These are phyloP conservation scores for Clarias fuscus DNA, from an alignment of 2,797 vertebrate species.

Conservation along the genomic window DNA sequence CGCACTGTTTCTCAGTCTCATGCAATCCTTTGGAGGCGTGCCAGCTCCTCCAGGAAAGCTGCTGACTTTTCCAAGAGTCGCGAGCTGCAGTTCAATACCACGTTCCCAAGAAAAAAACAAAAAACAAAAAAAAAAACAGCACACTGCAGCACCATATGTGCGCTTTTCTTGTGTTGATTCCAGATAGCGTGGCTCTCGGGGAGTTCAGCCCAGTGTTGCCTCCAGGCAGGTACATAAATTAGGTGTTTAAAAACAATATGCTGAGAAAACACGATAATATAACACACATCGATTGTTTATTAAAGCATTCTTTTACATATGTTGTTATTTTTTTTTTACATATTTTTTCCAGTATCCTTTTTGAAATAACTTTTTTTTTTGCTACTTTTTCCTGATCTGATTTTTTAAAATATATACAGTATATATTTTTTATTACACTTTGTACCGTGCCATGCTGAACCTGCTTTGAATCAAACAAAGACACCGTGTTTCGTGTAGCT, in stretches of 20 bases:
- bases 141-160: not conserved
- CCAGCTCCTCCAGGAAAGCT: conserved; percentile 46
- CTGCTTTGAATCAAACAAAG: conserved; percentile 54
- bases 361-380: no score
- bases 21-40: conserved; percentile 14
- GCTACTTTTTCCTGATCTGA: conserved; percentile 17
- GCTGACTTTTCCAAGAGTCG: conserved; percentile 35
- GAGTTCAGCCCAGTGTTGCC: not conserved
- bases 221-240: conserved; percentile 20
- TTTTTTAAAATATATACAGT: not conserved
- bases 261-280: not conserved
- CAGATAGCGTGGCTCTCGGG: not conserved
- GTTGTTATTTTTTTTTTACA: not conserved
- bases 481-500: conserved; percentile 51
- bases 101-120: conserved; percentile 7
- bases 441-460: conserved; percentile 40
- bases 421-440: not conserved
- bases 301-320: not conserved
- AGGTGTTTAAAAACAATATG: conserved; percentile 46
- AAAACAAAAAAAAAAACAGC: no score
- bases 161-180: conserved; percentile 39
- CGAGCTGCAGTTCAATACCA: not conserved
- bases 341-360: not conserved
- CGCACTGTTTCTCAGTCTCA: conserved; percentile 21
- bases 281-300: not conserved